Percentiles rank a stretch among this genome's conserved stretches.
phyloP scores from a whole-genome alignment of 2,888 invertebrate genomes.

The Hirtodrosophila duncani region DNA sequence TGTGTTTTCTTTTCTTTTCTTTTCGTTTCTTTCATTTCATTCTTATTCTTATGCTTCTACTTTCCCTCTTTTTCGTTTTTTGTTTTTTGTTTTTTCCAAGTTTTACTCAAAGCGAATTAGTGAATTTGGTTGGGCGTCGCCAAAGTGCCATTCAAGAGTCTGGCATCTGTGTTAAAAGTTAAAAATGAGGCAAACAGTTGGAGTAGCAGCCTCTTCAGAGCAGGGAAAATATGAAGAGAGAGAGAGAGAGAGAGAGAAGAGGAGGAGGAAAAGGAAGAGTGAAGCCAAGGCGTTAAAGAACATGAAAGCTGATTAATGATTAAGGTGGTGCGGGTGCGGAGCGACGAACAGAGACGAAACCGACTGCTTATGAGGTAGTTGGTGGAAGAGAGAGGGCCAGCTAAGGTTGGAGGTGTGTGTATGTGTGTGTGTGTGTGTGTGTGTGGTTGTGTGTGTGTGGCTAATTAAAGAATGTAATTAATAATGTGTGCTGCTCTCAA shows the following conservation, averaged over 20 bases:
- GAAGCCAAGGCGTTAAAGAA: constrained; percentile 45
- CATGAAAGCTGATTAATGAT: constrained; percentile 64
- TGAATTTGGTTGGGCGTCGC: constrained; percentile 26
- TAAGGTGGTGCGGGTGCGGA: constrained; percentile 6
- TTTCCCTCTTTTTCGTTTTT: not conserved
- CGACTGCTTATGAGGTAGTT: constrained; percentile 9
- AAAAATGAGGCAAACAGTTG: constrained; percentile 57
- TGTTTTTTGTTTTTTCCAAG: constrained; percentile 7
- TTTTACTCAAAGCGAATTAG: constrained; percentile 57
- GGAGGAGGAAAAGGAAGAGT: constrained; percentile 18
- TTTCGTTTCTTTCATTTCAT: too few relatives aligned
- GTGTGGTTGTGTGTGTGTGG: constrained; percentile 4
- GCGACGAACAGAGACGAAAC: too few relatives aligned
- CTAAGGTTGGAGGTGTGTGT: not conserved
- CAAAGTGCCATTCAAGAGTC: constrained; percentile 41
- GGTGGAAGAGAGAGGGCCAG: constrained; percentile 13
- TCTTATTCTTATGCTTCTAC: too few relatives aligned
- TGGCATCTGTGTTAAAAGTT: constrained; percentile 70
- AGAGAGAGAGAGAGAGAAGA: not conserved
- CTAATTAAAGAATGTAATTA: constrained; percentile 61
- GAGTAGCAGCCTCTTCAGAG: constrained; percentile 6
- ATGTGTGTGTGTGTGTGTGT: constrained; percentile 12
- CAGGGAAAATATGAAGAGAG: not conserved
- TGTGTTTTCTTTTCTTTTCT: constrained; percentile 10
- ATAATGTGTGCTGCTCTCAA: constrained; percentile 44